Conservation (phyloP, 2,113 vertebrate species). For the Corapipo altera region DNA sequence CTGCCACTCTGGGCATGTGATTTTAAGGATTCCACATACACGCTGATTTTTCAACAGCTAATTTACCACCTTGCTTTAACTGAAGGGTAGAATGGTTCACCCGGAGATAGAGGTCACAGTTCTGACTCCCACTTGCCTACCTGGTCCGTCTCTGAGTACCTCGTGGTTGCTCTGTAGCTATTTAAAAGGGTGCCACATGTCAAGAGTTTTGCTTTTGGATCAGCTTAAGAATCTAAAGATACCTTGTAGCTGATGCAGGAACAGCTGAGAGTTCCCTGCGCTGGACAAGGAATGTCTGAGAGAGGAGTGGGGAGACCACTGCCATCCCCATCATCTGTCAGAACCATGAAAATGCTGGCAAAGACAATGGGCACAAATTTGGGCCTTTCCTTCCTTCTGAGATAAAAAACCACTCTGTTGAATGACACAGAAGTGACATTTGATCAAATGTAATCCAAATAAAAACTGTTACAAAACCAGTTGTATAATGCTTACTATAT, state of each 20-base stretch:
- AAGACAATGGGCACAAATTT: not conserved
- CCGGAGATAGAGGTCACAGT: not conserved
- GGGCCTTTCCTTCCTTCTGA: not conserved
- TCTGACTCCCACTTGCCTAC: not conserved
- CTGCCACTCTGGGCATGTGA: not conserved
- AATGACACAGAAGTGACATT: not conserved
- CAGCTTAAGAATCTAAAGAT: not conserved
- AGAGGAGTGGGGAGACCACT: not conserved
- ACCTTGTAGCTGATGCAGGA: not conserved
- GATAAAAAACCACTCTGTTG: not conserved
- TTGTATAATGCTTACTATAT: not conserved
- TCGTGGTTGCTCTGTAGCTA: not conserved
- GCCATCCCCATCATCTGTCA: not conserved
- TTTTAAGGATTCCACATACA: not conserved
- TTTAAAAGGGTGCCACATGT: not conserved
- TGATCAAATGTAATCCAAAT: not conserved
- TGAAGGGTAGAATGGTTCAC: not conserved
- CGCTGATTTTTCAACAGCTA: not conserved
- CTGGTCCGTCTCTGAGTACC: not conserved
- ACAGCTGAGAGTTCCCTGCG: not conserved
- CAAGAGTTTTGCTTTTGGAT: not conserved
- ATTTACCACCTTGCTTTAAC: not conserved
- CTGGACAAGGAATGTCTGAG: not conserved
- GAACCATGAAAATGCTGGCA: not conserved
- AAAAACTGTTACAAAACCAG: fast-evolving